Evolutionary conservation across 2,888 invertebrate genomes (phyloP).

Genomic region (Amiota communis): DNA sequence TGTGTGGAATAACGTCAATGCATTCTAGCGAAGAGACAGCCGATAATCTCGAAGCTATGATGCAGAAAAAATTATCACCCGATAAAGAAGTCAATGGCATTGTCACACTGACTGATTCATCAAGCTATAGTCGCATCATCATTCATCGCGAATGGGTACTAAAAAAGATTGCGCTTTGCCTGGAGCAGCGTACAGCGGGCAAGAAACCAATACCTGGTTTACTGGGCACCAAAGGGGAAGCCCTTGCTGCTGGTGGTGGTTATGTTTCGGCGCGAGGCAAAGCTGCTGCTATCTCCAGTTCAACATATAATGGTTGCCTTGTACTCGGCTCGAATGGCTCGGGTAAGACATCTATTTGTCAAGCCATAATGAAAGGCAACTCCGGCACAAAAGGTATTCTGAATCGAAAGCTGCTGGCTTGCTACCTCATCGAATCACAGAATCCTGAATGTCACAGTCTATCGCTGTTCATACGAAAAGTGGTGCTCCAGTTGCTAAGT

Average conservation of each 20-base stretch:
- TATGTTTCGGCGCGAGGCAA: conserved; percentile 68
- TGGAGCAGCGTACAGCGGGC: conserved; percentile 89
- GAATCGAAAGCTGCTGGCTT: conserved; percentile 85
- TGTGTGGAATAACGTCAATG: conserved; percentile 39
- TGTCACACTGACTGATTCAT: conserved; percentile 40
- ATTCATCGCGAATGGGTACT: conserved; percentile 92
- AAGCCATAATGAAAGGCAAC: conserved; percentile 77
- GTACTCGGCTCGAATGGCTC: conserved; percentile 94
- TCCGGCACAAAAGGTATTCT: conserved; percentile 73
- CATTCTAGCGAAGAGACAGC: conserved; percentile 53
- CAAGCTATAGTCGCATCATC: conserved; percentile 59
- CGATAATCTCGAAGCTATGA: conserved; percentile 69
- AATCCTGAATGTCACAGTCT: conserved; percentile 89
- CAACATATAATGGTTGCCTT: conserved; percentile 83
- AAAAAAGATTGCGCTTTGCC: conserved; percentile 91
- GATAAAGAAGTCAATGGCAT: conserved; percentile 71
- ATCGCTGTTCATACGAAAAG: conserved; percentile 86
- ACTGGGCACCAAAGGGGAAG: conserved; percentile 50
- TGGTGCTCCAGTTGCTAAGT: conserved; percentile 88
- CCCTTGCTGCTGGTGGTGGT: conserved; percentile 51
- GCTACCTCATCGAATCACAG: conserved; percentile 91
- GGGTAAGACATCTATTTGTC: conserved; percentile 93
- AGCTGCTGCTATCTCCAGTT: conserved; percentile 66
- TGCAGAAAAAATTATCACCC: conserved; percentile 72
- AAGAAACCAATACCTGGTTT: conserved; percentile 76